Conservation (phyloP, 2,113 vertebrate genomes). For the Mixornis gularis region DNA sequence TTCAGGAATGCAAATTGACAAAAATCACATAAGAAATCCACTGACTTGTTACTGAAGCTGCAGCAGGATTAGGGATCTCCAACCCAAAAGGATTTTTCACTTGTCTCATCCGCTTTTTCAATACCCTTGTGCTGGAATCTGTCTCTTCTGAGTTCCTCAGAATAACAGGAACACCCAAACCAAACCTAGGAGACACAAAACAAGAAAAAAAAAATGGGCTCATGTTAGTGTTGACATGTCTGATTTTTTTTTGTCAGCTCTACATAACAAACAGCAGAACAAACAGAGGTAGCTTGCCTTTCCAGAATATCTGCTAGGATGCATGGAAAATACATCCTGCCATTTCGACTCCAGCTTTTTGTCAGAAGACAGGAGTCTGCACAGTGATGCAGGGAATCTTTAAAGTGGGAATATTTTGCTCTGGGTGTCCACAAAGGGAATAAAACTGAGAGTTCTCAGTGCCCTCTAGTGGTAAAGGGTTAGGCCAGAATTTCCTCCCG, state of each 20-base stretch:
- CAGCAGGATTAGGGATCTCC: conserved; percentile 69
- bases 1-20: neutral
- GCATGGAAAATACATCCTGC: neutral
- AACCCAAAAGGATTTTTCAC: conserved; percentile 92
- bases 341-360: neutral
- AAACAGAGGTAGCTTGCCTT: neutral
- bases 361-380: neutral
- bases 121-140: conserved; percentile 71
- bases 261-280: neutral
- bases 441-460: neutral
- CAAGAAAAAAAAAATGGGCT: neutral
- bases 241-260: neutral
- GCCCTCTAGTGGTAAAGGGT: neutral
- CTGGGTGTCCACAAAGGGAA: neutral
- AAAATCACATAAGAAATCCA: neutral
- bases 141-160: conserved; percentile 88
- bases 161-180: conserved; percentile 90
- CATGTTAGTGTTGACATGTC: neutral
- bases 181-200: conserved; percentile 77
- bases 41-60: conserved; percentile 82
- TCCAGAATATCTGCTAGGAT: neutral
- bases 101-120: conserved; percentile 89
- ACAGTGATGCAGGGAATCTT: neutral
- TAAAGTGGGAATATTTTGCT: neutral
- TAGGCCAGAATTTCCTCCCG: neutral